A percentile compares a stretch with the other conserved stretches of the same genome.
phyloP scores from a whole-genome alignment of 2,888 invertebrate species.

The Diaperis boleti region DNA sequence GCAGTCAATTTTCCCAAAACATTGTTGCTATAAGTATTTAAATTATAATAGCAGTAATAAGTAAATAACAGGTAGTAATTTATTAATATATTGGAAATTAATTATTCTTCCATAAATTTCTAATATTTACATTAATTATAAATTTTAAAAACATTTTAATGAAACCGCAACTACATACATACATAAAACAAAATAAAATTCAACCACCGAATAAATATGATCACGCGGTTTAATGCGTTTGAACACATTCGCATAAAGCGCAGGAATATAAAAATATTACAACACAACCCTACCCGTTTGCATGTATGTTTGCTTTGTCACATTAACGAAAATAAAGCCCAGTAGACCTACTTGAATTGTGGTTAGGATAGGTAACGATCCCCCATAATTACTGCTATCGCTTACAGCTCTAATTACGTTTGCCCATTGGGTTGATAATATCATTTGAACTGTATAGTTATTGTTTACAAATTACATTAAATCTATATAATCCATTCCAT shows the following conservation, averaged over 20 bases:
- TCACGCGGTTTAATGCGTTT: slow-evolving; percentile 36
- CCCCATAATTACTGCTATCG: slow-evolving; percentile 37
- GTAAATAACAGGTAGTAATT: no score
- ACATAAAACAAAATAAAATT: slow-evolving; percentile 38
- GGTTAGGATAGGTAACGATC: slow-evolving; percentile 37
- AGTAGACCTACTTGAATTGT: slow-evolving; percentile 30
- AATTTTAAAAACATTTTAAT: slow-evolving; percentile 23
- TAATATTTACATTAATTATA: slow-evolving; percentile 6
- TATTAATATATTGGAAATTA: no score
- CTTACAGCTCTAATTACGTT: slow-evolving; percentile 47
- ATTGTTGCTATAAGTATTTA: no score
- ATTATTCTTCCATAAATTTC: slow-evolving; percentile 10
- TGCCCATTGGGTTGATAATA: slow-evolving; percentile 41
- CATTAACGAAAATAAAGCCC: slow-evolving; percentile 23
- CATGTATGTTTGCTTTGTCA: slow-evolving; percentile 37
- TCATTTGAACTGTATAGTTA: slow-evolving; percentile 27
- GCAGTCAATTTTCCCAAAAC: no score
- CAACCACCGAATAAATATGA: slow-evolving; percentile 41
- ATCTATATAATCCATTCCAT: no score
- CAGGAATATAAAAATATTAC: slow-evolving; percentile 34
- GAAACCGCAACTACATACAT: slow-evolving; percentile 21
- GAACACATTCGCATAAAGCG: slow-evolving; percentile 32
- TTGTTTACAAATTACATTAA: slow-evolving; percentile 30
- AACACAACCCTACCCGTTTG: slow-evolving; percentile 10
- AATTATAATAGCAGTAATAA: no score